Percentiles rank a stretch among this genome's conserved stretches.
Evolutionary conservation across 2,888 invertebrate genomes (phyloP).

Genomic region (Dolichopus griseipennis): DNA sequence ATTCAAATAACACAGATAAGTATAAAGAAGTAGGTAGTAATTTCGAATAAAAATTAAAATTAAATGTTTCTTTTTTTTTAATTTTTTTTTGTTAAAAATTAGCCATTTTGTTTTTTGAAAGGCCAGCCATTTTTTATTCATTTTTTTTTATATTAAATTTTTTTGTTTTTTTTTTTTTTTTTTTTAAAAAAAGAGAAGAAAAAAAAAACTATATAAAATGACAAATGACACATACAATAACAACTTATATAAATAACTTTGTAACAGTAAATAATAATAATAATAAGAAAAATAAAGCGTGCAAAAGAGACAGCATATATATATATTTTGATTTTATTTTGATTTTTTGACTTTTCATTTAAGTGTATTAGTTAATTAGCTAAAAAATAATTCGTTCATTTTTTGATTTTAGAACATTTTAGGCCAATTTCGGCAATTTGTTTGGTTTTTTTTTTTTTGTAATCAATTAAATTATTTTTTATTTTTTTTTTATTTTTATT

Average conservation of each 20-base stretch:
- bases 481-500: too few species aligned
- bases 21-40: neutral
- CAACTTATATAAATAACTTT: slow-evolving; percentile 3
- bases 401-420: neutral
- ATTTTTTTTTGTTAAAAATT: too few species aligned
- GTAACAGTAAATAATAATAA: neutral
- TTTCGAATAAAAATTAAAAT: neutral
- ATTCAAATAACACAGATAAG: neutral
- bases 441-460: too few species aligned
- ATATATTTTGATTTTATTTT: neutral
- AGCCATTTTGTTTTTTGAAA: too few species aligned
- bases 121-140: too few species aligned
- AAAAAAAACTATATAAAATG: too few species aligned
- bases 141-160: too few species aligned
- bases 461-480: too few species aligned
- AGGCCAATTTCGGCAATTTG: neutral
- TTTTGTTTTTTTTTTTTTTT: neutral
- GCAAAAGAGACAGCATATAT: neutral
- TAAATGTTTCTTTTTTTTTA: neutral
- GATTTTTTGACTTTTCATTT: neutral
- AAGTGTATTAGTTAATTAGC: neutral
- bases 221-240: neutral
- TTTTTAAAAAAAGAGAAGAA: neutral
- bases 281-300: neutral
- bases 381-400: neutral